phyloP scores from a whole-genome alignment of 2,113 vertebrate genomes.

The Potamarius usumacintae region DNA sequence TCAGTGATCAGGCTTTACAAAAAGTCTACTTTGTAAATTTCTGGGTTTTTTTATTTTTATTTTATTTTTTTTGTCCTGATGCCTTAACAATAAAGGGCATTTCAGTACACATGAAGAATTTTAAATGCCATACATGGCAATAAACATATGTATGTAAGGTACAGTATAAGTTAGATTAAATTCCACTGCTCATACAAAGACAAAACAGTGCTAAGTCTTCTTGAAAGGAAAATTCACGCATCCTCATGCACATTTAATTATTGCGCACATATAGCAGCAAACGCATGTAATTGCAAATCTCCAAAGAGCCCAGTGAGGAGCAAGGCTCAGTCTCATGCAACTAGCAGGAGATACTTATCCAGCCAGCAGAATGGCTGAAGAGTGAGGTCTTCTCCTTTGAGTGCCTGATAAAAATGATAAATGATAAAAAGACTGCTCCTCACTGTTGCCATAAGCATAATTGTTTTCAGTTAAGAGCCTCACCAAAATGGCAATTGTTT shows the following conservation, averaged over 20 bases:
- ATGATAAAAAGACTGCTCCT: constrained; percentile 39
- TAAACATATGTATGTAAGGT: neutral
- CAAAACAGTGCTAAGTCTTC: too few species aligned
- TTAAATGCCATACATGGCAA: neutral
- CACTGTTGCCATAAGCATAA: constrained; percentile 50
- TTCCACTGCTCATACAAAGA: too few species aligned
- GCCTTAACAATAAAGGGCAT: neutral
- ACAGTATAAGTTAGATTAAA: neutral
- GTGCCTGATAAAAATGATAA: too few species aligned
- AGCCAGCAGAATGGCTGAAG: constrained; percentile 32
- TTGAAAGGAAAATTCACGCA: too few species aligned
- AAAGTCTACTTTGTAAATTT: neutral
- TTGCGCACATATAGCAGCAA: constrained; percentile 44
- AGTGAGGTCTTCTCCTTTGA: neutral
- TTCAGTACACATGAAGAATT: neutral
- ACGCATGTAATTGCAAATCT: constrained; percentile 52
- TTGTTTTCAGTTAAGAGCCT: constrained; percentile 54
- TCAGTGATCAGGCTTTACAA: constrained; percentile 5
- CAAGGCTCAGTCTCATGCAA: constrained; percentile 29
- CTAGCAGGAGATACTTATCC: constrained; percentile 29
- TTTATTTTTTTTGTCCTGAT: neutral
- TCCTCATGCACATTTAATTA: constrained; percentile 27
- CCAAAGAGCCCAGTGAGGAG: constrained; percentile 30
- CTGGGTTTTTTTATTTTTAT: neutral
- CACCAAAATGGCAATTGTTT: constrained; percentile 59